phyloP scores from a whole-genome alignment of 2,797 vertebrate genomes.

The Lophius americanus region DNA sequence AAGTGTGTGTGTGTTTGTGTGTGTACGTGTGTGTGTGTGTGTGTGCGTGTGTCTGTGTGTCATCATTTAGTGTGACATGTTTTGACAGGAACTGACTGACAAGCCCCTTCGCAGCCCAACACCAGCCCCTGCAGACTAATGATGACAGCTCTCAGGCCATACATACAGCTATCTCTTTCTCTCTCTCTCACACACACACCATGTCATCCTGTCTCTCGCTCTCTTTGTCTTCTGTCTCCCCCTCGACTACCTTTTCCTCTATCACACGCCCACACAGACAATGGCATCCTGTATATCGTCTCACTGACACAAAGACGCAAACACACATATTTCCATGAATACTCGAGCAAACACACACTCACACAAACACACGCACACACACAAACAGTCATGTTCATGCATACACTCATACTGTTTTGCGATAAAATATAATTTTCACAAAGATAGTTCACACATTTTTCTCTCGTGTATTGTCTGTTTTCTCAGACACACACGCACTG shows the following conservation, averaged over 20 bases:
- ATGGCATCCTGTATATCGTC: constrained; percentile 76
- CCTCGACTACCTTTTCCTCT: constrained; percentile 75
- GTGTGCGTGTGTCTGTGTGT: constrained; percentile 29
- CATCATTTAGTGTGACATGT: constrained; percentile 66
- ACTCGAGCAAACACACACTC: constrained; percentile 33
- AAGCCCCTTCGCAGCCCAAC: constrained; percentile 71
- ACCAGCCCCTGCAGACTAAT: constrained; percentile 70
- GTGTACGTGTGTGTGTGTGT: constrained; percentile 18
- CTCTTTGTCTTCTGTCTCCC: constrained; percentile 77
- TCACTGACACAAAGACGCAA: constrained; percentile 71
- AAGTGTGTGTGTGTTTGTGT: constrained; percentile 12
- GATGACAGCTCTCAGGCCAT: constrained; percentile 72
- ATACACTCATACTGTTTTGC: constrained; percentile 45
- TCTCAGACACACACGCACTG: constrained; percentile 37
- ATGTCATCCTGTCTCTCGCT: constrained; percentile 64
- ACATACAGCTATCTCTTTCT: constrained; percentile 69
- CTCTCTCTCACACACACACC: constrained; percentile 28
- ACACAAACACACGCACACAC: constrained; percentile 7
- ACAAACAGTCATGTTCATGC: constrained; percentile 15
- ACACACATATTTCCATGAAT: constrained; percentile 59
- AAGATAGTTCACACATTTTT: constrained; percentile 36
- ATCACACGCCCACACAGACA: constrained; percentile 78
- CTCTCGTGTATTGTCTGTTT: constrained; percentile 61
- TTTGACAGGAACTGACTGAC: constrained; percentile 77
- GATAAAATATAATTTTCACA: constrained; percentile 52